These are phyloP conservation scores for Bombus waltoni DNA, from an alignment of 1,140 invertebrate species.

Conservation along the genomic window DNA sequence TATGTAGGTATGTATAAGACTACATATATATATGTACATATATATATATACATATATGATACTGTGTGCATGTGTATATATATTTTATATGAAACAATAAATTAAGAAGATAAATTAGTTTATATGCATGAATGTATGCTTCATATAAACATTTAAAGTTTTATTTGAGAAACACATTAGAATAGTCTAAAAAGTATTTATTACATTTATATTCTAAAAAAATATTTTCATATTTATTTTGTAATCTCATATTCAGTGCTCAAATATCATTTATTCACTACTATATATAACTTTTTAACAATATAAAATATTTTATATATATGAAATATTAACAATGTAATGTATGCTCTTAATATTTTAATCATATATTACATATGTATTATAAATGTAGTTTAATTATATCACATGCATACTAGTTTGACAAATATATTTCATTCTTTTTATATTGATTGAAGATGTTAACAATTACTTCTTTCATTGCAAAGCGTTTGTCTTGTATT, in stretches of 20 bases:
- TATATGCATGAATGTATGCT: slow-evolving; percentile 27
- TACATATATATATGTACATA: background rate
- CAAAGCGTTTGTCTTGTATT: slow-evolving; percentile 37
- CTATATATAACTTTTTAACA: background rate
- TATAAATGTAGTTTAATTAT: background rate
- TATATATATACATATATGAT: background rate
- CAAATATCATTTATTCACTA: background rate
- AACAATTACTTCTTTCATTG: slow-evolving; percentile 4
- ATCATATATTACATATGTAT: background rate
- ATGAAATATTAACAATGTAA: background rate
- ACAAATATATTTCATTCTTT: slow-evolving; percentile 12
- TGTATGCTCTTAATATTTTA: slow-evolving; percentile 5
- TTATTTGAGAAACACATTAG: slow-evolving; percentile 5
- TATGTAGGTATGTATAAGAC: background rate
- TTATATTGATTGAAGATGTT: slow-evolving; percentile 11
- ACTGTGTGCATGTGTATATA: background rate
- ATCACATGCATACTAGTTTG: slow-evolving; percentile 2
- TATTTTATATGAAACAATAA: slow-evolving; percentile 13
- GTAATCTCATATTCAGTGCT: slow-evolving; percentile 1
- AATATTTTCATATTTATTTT: background rate
- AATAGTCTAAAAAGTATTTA: background rate
- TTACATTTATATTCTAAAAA: slow-evolving; percentile 8
- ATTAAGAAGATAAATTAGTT: slow-evolving; percentile 13
- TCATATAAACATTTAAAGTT: slow-evolving; percentile 13
- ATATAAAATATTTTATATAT: background rate